Evolutionary conservation across 2,797 vertebrate species (phyloP).

Genomic region (Clangula hyemalis): DNA sequence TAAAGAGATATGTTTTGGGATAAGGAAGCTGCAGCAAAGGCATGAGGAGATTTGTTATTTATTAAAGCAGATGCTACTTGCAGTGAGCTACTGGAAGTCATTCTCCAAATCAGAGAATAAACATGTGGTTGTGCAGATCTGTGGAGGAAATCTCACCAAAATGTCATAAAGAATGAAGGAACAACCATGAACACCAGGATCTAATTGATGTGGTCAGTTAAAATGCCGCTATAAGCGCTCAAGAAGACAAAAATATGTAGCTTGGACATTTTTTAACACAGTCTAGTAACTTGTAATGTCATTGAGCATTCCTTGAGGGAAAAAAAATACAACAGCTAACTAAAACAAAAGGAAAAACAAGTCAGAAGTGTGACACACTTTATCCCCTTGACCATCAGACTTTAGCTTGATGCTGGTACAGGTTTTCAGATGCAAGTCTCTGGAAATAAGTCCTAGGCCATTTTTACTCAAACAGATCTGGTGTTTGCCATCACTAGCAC

Average conservation of each 20-base stretch:
- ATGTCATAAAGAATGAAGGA: not conserved
- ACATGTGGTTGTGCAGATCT: not conserved
- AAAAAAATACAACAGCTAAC: not conserved
- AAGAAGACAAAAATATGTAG: not conserved
- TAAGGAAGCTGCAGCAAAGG: not conserved
- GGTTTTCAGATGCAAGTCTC: not conserved
- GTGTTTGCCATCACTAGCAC: too few relatives aligned
- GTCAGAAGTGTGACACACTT: not conserved
- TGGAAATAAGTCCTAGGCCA: not conserved
- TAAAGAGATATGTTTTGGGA: not conserved
- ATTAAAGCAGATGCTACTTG: not conserved
- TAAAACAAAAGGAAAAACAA: not conserved
- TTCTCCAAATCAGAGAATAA: not conserved
- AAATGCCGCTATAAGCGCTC: not conserved
- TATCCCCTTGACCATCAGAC: not conserved
- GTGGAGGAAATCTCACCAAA: not conserved
- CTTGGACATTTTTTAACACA: not conserved
- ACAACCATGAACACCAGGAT: not conserved
- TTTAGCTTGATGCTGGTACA: not conserved
- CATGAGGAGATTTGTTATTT: not conserved
- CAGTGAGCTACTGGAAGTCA: not conserved
- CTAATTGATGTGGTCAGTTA: not conserved
- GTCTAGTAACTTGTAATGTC: not conserved
- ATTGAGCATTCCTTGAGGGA: not conserved
- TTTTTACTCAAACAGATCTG: accelerated